These are phyloP conservation scores for Thera britannica DNA, from an alignment of 2,888 invertebrate species.

Conservation along the genomic window DNA sequence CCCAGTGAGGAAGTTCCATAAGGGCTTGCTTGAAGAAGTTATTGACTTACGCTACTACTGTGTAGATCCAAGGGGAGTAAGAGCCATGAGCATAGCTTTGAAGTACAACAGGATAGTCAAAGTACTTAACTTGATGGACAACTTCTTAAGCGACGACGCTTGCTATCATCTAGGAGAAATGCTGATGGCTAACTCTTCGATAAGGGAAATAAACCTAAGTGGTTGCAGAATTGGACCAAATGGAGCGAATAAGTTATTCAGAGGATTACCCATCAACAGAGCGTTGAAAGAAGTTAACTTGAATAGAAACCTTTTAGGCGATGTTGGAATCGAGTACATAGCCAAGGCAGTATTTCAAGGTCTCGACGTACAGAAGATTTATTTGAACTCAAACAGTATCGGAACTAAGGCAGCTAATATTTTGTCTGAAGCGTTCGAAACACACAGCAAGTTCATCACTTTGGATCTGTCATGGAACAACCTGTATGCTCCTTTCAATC, in stretches of 20 bases:
- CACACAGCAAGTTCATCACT: conserved; percentile 55
- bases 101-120: conserved; percentile 60
- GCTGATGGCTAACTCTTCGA: conserved; percentile 55
- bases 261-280: conserved; percentile 28
- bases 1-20: conserved; percentile 59
- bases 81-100: conserved; percentile 66
- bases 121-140: conserved; percentile 62
- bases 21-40: conserved; percentile 50
- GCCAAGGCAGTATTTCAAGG: conserved; percentile 44
- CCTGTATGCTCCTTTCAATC: conserved; percentile 47
- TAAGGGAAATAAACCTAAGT: conserved; percentile 61
- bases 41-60: conserved; percentile 71
- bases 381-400: conserved; percentile 62
- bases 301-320: conserved; percentile 32
- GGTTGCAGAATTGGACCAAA: conserved; percentile 58
- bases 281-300: conserved; percentile 33
- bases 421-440: conserved; percentile 59
- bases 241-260: conserved; percentile 24
- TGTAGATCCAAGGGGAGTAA: conserved; percentile 60
- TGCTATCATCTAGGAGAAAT: conserved; percentile 69
- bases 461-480: conserved; percentile 71
- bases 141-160: conserved; percentile 64
- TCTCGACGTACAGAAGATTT: conserved; percentile 53
- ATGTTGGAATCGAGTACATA: conserved; percentile 30
- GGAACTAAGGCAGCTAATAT: conserved; percentile 51